Conservation (phyloP, 1,140 invertebrate species). For the Caenorhabditis briggsae region DNA sequence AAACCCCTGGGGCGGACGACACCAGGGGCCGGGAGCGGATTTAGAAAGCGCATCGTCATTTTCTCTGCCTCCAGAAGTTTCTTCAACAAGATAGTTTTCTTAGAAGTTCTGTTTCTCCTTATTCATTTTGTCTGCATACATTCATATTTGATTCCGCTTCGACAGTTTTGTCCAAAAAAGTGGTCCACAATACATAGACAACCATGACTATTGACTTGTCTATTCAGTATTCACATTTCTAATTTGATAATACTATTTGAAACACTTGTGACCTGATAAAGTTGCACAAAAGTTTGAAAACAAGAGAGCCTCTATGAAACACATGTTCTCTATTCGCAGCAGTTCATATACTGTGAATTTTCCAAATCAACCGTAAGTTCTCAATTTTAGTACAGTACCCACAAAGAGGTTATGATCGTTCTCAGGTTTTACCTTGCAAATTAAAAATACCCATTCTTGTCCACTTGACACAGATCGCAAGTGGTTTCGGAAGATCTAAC, state of each 20-base stretch:
- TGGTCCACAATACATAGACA: background rate
- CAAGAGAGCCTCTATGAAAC: slow-evolving; percentile 30
- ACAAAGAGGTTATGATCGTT: background rate
- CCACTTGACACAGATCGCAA: slow-evolving; percentile 45
- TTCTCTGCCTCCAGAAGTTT: background rate
- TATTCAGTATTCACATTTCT: slow-evolving; percentile 27
- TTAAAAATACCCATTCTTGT: background rate
- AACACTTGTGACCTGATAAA: background rate
- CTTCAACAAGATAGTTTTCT: background rate
- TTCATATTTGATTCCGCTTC: slow-evolving; percentile 43
- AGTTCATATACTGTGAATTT: slow-evolving; percentile 50
- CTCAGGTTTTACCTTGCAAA: background rate
- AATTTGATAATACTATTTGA: background rate
- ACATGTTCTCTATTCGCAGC: slow-evolving; percentile 37
- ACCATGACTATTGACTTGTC: slow-evolving; percentile 24
- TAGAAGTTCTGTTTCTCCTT: background rate
- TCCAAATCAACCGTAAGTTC: slow-evolving; percentile 40
- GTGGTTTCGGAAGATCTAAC: background rate
- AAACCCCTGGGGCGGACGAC: slow-evolving; percentile 47
- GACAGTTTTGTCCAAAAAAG: background rate
- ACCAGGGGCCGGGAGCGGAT: slow-evolving; percentile 44
- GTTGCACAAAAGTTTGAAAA: slow-evolving; percentile 1
- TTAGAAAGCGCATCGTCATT: slow-evolving; percentile 51
- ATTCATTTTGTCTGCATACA: background rate
- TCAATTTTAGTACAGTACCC: background rate